Evolutionary conservation across 1,140 invertebrate genomes (phyloP), one percentile per base, ranked within the genome.

Genomic region (Drosophila mauritiana): DNA sequence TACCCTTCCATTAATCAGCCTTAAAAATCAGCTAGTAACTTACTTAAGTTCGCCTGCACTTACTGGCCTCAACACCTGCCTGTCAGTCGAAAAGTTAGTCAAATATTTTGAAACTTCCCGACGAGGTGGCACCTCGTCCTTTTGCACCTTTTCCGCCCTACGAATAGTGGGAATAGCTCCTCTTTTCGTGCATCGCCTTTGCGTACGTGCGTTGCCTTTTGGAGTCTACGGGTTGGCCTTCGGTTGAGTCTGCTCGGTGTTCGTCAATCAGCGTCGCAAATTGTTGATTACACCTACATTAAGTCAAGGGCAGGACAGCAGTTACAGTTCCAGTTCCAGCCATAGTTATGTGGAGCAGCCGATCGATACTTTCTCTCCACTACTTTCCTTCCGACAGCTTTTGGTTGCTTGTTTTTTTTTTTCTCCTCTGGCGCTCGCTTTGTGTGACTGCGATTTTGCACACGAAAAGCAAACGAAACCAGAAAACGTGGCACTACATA

Each of bases 181-280:
- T 11, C n/a, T 31, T 61, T 48, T 51, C 58, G 58, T 58, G 53
- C 57, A 31, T 36, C 48, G 48, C 20, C 57, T 46, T 42, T 58
- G 61, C 53, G 53, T 56, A 75, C 61, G 67, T 70, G 67, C 61
- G 52, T 64, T 61, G 43, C 20, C 40, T 25, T 22, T 25, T 22
- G 15, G 20, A 27, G 40, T 62, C 72, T 54, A 22, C 40, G 12
- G 31, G 31, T 2, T 48, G 40, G 17, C 51, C 68, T 63, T 49
- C 43, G 25, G n/a, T 10, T 62, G 61, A 53, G 64, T 31, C 65
- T 36, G 39, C 65, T 70, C n/a, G 49, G 37, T 42, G 78, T 88
- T 83, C 80, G 85, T 88, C 84, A 88, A 88, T 88, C 84, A 89
- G 80, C 80, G 80, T 88, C 77, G 85, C 84, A 90, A 88, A 88